Evolutionary conservation across 92 coral and sea anemone species (phyloP), one percentile per base, ranked within the genome.

Genomic region (Ricordea florida): DNA sequence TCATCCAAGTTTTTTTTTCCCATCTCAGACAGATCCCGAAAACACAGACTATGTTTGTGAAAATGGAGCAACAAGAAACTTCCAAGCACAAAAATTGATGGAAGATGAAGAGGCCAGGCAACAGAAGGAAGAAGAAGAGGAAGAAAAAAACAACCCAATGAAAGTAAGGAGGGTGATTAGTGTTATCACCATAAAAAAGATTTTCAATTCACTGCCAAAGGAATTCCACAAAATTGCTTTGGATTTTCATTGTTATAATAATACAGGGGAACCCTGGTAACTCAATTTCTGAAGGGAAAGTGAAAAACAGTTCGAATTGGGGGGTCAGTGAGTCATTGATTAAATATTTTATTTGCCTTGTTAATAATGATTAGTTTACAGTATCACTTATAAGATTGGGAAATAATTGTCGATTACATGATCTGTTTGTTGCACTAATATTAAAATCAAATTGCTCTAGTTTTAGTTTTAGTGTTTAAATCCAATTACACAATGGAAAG

Each of bases 11-110:
- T 5, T 3, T 4, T 15, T 28, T 7, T 59, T 28, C 31, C 24
- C 14, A 26, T 14, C 36, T 32, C 62, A 96, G 99, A 96, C 99
- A 10, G 99, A 96, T 48, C 99, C 99, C 9, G 97, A 96, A 40
- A 96, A 80, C 72, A 96, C 99, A 9, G 99, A 96, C 36, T 96
- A 96, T 72, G 86, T 92, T 62, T 93, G 97, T 71, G 99, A 96
- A 66, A 89, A 89, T 62, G 99, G 99, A 31, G 99, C 99, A 5
- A 88, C 97, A 6, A 86, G 99, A 59, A 96, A 96, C 67, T 96
- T 96, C 73, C 99, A 96, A 67, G 99, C 99, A 0, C 85, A 87
- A 21, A 81, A 87, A 56, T 62, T 87, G 55, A 72, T 89, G 84
- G 99, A 92, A 76, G 88, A 93, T 34, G 96, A 96, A 58, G 99